A percentile compares a stretch with the other conserved stretches of the same genome.
Conservation (phyloP, 2,113 vertebrate genomes). For the Laticauda laticaudata region DNA sequence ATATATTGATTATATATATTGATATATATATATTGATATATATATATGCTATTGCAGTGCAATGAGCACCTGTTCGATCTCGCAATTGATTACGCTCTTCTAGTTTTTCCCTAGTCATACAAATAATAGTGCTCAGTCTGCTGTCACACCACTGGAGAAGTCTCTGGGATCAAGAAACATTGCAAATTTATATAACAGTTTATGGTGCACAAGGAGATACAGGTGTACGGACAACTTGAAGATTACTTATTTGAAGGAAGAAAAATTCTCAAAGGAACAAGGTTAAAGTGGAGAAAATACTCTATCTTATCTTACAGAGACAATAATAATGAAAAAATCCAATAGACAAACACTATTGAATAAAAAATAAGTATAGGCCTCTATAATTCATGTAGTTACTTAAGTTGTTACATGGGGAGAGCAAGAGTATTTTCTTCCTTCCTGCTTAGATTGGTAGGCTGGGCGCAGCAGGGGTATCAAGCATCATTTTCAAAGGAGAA, state of each 20-base stretch:
- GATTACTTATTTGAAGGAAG: conserved; percentile 49
- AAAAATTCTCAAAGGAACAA: conserved; percentile 65
- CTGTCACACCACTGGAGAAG: no score
- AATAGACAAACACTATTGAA: neutral
- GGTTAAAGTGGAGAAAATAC: conserved; percentile 41
- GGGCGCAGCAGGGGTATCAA: neutral
- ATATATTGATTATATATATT: no score
- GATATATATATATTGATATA: no score
- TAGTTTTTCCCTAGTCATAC: no score
- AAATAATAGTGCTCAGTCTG: no score
- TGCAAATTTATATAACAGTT: conserved; percentile 62
- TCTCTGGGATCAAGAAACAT: conserved; percentile 66
- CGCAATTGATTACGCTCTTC: no score
- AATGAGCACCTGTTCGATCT: no score
- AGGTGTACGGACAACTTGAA: conserved; percentile 57
- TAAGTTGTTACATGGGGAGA: neutral
- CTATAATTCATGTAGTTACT: neutral
- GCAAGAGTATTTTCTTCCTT: neutral
- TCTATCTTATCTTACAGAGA: neutral
- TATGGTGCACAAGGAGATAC: conserved; percentile 65
- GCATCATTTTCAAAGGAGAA: neutral
- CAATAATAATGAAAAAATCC: neutral
- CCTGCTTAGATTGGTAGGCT: neutral
- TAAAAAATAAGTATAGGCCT: neutral
- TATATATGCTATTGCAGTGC: no score